Evolutionary conservation across 2,888 invertebrate genomes (phyloP), one percentile per base, ranked within the genome.

Genomic region (Cerastoderma edule): DNA sequence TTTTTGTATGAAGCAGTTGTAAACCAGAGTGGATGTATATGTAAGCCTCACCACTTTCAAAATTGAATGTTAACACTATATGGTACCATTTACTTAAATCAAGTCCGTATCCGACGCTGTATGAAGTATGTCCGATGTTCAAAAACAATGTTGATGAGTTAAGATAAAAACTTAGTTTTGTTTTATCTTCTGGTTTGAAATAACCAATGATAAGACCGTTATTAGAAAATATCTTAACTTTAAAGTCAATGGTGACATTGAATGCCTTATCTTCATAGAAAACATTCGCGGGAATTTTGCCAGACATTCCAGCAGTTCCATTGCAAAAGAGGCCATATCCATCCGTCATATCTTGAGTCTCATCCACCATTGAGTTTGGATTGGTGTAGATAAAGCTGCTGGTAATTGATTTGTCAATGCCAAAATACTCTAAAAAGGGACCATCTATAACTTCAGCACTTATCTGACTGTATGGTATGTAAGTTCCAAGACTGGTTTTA

Each of bases 281-380:
- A 28, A 3, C 24, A 3, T 24, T 24, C 16, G 24, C 22, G 2
- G 56, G 56, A 19, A 56, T 28, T 24, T 67, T 67, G n/a, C 68
- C 69, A 16, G 86, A 75, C 75, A 79, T 80, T 10, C 79, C 76
- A 6, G 83, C 80, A 44, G 79, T 77, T 30, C 80, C 83, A 57
- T 84, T 85, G 35, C 83, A 80, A 16, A 69, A 53, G 32, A 85
- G 56, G n/a, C 81, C 74, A 69, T 80, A 84, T 0, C 84, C 85
- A 30, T 68, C 67, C 19, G 53, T 50, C 27, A 75, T 76, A 33
- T 27, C 24, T 32, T 67, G 48, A 13, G 81, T 73, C 32, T 81
- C 81, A 16, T 46, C 44, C 1, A 69, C 39, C 33, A 30, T 60
- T 30, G 73, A 33, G 19, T 56, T 70, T 46, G 77, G 72, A 30